Conservation (phyloP, 2,113 vertebrate species). For the Paracanthobrama guichenoti region DNA sequence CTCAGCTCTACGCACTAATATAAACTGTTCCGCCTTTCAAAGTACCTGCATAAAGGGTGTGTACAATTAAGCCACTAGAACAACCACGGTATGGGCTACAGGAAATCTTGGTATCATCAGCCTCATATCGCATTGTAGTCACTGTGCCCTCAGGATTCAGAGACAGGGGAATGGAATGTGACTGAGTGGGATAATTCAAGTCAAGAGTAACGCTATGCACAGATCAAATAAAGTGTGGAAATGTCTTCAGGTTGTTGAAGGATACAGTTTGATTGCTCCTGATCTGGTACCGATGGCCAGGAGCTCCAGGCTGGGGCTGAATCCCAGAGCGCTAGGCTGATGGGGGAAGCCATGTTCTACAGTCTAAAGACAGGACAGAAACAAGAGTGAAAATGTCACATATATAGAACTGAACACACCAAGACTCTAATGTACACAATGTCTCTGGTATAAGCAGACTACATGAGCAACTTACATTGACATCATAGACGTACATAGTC, state of each 20-base stretch:
- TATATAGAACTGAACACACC: neutral
- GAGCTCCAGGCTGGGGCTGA: constrained; percentile 83
- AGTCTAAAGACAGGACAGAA: constrained; percentile 75
- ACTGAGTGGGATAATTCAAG: neutral
- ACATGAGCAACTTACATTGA: neutral
- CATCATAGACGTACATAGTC: neutral
- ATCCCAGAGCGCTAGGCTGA: constrained; percentile 95
- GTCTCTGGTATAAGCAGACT: neutral
- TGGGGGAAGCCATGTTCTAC: constrained; percentile 99
- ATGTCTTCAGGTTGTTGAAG: constrained; percentile 61
- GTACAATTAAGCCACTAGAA: neutral
- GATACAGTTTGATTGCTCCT: constrained; percentile 97
- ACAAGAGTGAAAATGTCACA: neutral
- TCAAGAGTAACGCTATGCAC: neutral
- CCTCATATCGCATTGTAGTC: neutral
- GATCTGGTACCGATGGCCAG: constrained; percentile 95
- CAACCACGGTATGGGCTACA: neutral
- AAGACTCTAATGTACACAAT: neutral
- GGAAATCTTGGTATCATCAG: neutral
- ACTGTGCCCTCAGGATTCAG: constrained; percentile 21
- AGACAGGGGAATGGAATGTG: constrained; percentile 20
- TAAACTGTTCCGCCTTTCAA: neutral
- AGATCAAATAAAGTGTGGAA: neutral
- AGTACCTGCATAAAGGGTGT: constrained; percentile 13
- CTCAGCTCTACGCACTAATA: neutral